Evolutionary conservation across 2,888 invertebrate species (phyloP).

Genomic region (Chymomyza caudatula): DNA sequence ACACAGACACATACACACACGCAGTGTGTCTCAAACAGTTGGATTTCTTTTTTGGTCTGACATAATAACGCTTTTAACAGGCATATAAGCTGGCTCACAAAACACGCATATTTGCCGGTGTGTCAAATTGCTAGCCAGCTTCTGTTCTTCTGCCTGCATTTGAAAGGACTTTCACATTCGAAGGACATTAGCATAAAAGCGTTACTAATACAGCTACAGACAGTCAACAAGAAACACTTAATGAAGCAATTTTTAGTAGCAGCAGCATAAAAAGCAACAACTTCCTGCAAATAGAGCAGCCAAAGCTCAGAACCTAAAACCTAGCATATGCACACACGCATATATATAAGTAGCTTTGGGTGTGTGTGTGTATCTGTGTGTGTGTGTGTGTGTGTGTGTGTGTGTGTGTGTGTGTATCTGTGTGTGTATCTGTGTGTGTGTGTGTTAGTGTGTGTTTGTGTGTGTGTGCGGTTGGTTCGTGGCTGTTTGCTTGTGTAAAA

Average conservation of each 20-base stretch:
- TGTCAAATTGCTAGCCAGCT: slow-evolving; percentile 37
- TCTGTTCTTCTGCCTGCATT: not conserved
- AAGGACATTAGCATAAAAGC: slow-evolving; percentile 73
- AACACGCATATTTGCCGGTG: slow-evolving; percentile 46
- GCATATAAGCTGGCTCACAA: slow-evolving; percentile 44
- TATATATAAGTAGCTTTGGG: not conserved
- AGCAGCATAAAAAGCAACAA: slow-evolving; percentile 19
- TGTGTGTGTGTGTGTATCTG: no score
- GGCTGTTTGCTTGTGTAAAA: slow-evolving; percentile 55
- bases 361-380: not conserved
- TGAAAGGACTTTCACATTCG: slow-evolving; percentile 35
- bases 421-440: slow-evolving; percentile 18
- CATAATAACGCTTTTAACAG: slow-evolving; percentile 31
- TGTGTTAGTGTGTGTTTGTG: slow-evolving; percentile 12
- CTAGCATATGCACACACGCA: slow-evolving; percentile 14
- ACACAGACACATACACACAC: not conserved
- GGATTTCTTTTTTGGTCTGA: not conserved
- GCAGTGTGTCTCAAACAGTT: not conserved
- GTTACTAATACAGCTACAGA: slow-evolving; percentile 61
- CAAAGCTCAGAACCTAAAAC: slow-evolving; percentile 53
- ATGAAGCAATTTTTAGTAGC: slow-evolving; percentile 69
- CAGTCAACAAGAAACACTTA: slow-evolving; percentile 69
- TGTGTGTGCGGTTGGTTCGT: slow-evolving; percentile 11
- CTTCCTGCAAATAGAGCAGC: slow-evolving; percentile 33
- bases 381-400: slow-evolving; percentile 12